Evolutionary conservation across 2,797 vertebrate genomes (phyloP).

Genomic region (Falco novaeseelandiae): DNA sequence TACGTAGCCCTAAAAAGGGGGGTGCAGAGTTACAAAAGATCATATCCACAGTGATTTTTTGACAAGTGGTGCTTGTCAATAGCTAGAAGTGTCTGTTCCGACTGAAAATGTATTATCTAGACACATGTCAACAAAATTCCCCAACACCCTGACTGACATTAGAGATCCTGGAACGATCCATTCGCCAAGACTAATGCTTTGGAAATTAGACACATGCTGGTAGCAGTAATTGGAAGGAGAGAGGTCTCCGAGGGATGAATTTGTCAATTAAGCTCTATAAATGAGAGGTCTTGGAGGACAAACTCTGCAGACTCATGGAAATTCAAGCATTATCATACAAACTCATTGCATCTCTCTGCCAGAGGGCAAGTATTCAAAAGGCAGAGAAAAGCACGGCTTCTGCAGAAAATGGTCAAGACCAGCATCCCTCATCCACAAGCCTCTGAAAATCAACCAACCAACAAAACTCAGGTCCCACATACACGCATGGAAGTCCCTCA

Average conservation of each 20-base stretch:
- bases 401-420: background rate
- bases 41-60: background rate
- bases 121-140: background rate
- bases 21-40: background rate
- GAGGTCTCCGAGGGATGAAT: background rate
- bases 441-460: background rate
- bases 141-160: background rate
- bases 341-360: background rate
- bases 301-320: background rate
- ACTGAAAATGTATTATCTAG: background rate
- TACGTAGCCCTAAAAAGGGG: background rate
- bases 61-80: background rate
- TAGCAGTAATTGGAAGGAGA: background rate
- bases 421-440: background rate
- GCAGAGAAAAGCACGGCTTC: background rate
- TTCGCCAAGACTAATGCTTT: background rate
- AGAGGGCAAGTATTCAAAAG: background rate
- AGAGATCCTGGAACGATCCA: background rate
- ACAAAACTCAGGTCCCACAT: background rate
- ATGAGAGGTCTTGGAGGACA: background rate
- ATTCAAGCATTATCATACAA: background rate
- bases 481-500: background rate
- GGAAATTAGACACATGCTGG: background rate
- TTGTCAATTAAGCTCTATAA: conserved; percentile 10
- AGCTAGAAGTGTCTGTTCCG: background rate